Percentiles rank a stretch among this genome's conserved stretches.
phyloP scores from a whole-genome alignment of 1,140 invertebrate species.

The Globodera rostochiensis region DNA sequence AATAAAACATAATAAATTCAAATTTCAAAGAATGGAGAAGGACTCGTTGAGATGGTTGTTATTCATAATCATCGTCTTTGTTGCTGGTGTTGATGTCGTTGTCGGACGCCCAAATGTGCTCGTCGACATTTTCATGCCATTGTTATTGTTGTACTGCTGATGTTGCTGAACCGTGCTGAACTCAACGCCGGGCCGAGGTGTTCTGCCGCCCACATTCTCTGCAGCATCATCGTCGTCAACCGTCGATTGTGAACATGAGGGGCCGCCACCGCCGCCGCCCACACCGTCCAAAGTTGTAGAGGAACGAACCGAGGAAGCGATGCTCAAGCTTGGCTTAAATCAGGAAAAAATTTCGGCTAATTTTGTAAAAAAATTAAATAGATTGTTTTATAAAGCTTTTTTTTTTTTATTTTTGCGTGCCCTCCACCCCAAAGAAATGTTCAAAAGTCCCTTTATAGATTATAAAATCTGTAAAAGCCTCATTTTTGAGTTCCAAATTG shows the following conservation, averaged over 20 bases:
- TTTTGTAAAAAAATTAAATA: no score
- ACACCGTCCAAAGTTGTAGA: neutral
- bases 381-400: no score
- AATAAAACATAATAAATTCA: no score
- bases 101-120: neutral
- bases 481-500: no score
- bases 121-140: neutral
- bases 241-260: neutral
- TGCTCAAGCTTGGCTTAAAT: neutral
- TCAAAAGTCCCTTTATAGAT: no score
- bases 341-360: no score
- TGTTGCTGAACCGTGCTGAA: neutral
- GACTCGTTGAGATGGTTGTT: conserved; percentile 7
- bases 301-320: neutral
- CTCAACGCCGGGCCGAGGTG: neutral
- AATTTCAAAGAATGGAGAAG: conserved; percentile 2
- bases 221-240: neutral
- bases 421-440: no score
- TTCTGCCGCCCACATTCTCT: neutral
- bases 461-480: no score
- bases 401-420: no score
- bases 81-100: neutral
- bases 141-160: neutral
- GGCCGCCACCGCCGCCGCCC: no score
- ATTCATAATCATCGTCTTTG: neutral